A percentile compares a stretch with the other conserved stretches of the same genome.
phyloP scores from a whole-genome alignment of 2,888 invertebrate genomes.

The Philhelius pedissequus region DNA sequence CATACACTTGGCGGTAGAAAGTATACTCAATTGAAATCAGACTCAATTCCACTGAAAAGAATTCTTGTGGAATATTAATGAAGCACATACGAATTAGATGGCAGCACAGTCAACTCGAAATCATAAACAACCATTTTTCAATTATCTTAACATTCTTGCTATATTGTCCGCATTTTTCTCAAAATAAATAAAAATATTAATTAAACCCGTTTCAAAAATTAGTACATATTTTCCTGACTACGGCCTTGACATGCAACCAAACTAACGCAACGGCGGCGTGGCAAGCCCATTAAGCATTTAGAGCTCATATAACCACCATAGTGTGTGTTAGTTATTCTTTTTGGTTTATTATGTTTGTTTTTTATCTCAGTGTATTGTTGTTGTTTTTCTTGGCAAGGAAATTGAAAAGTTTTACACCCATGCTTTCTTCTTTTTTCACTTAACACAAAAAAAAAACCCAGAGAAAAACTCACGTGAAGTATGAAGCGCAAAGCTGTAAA shows the following conservation, averaged over 20 bases:
- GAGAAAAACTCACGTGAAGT: slow-evolving; percentile 15
- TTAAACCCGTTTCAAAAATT: background rate
- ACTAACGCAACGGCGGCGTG: background rate
- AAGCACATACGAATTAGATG: too few relatives aligned
- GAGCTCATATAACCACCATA: slow-evolving; percentile 39
- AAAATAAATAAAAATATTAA: too few relatives aligned
- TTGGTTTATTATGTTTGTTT: slow-evolving; percentile 7
- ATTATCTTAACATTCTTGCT: too few relatives aligned
- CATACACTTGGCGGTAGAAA: too few relatives aligned
- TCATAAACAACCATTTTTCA: too few relatives aligned
- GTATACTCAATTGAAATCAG: too few relatives aligned
- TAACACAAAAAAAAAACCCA: background rate
- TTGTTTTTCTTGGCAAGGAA: background rate
- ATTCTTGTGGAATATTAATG: too few relatives aligned
- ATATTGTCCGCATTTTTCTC: too few relatives aligned
- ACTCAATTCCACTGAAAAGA: too few relatives aligned
- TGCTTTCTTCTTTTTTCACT: slow-evolving; percentile 24
- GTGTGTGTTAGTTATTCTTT: slow-evolving; percentile 41
- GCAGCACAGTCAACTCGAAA: too few relatives aligned
- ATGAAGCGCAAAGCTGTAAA: slow-evolving; percentile 25
- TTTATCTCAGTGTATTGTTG: background rate
- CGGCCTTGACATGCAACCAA: background rate
- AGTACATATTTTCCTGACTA: background rate
- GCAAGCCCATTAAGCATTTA: slow-evolving; percentile 60
- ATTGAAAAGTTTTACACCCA: slow-evolving; percentile 23